These are phyloP conservation scores for Chanos chanos DNA, from an alignment of 2,797 vertebrate species.

Conservation along the genomic window DNA sequence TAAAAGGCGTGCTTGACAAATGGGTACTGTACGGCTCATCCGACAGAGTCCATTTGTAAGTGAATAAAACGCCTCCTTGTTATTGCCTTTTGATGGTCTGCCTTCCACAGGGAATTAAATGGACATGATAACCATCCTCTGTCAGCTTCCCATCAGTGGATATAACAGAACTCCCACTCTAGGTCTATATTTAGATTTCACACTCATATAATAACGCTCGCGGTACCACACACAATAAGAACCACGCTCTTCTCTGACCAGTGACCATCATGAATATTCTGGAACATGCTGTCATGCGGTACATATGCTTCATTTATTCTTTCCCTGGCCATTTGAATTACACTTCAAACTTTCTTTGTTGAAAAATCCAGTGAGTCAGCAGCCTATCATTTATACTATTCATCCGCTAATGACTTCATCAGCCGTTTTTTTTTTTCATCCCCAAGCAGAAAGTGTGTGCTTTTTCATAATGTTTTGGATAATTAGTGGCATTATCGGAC, in stretches of 20 bases:
- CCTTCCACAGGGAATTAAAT: slow-evolving; percentile 52
- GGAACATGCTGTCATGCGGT: background rate
- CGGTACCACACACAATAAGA: slow-evolving; percentile 48
- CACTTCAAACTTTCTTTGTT: no score
- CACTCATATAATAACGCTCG: slow-evolving; percentile 55
- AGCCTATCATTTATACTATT: no score
- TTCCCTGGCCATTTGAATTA: no score
- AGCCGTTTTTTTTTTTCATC: no score
- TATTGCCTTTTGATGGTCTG: slow-evolving; percentile 51
- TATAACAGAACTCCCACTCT: slow-evolving; percentile 49
- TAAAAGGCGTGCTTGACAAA: background rate
- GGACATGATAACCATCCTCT: slow-evolving; percentile 55
- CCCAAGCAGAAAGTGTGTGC: no score
- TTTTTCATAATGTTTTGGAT: no score
- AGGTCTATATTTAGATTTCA: slow-evolving; percentile 60
- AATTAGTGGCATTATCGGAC: no score
- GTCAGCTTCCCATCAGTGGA: slow-evolving; percentile 54
- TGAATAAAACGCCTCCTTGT: slow-evolving; percentile 36
- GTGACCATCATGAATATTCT: no score
- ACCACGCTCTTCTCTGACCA: no score
- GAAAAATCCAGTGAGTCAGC: no score
- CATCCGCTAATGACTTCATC: no score
- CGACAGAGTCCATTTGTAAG: slow-evolving; percentile 25
- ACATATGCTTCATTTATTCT: no score
- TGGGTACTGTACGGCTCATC: slow-evolving; percentile 5